These are phyloP conservation scores for Melinopterus prodromus DNA, from an alignment of 2,888 invertebrate genomes.

Conservation along the genomic window DNA sequence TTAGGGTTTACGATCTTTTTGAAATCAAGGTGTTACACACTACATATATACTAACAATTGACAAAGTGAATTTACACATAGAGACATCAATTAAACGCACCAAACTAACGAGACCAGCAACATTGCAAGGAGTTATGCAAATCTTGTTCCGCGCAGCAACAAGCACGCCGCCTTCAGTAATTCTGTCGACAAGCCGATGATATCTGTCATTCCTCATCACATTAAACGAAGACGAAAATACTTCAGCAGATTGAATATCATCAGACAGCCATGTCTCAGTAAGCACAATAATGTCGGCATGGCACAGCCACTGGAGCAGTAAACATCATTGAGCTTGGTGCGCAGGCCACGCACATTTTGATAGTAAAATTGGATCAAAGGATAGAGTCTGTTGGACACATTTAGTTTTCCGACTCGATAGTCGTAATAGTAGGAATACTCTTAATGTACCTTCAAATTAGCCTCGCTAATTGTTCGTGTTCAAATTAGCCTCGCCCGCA, in stretches of 20 bases:
- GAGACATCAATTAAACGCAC: background rate
- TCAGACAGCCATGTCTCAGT: constrained; percentile 6
- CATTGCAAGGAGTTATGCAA: background rate
- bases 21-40: too few species aligned
- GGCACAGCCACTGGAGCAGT: background rate
- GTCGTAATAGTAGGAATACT: background rate
- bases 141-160: background rate
- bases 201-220: background rate
- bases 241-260: background rate
- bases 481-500: background rate
- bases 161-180: constrained; percentile 9
- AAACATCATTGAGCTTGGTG: background rate
- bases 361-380: background rate
- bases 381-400: background rate
- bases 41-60: background rate
- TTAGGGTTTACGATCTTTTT: too few species aligned
- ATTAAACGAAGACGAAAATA: background rate
- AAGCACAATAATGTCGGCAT: background rate
- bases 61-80: background rate
- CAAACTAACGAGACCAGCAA: background rate
- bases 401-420: background rate
- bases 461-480: too few species aligned
- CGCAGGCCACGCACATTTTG: background rate
- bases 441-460: background rate
- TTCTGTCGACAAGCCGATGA: background rate